A percentile compares a stretch with the other conserved stretches of the same genome.
Evolutionary conservation across 92 coral and sea anemone species (phyloP).

Genomic region (Parazoanthus darwini): DNA sequence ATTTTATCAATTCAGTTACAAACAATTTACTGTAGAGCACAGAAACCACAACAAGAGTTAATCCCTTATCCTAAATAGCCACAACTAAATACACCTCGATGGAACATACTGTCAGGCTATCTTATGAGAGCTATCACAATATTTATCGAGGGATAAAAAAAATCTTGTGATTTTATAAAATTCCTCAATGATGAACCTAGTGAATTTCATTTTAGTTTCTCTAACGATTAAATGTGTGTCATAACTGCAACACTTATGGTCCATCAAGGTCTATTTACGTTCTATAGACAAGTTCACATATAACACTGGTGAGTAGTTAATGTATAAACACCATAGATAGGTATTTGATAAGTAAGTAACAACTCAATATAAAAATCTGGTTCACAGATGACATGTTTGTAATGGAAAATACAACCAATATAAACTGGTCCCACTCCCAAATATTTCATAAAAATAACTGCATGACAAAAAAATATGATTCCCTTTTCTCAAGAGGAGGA

Average conservation of each 20-base stretch:
- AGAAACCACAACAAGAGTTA: no score
- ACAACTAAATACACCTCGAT: no score
- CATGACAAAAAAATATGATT: slow-evolving; percentile 10
- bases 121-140: background rate
- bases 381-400: background rate
- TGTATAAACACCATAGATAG: background rate
- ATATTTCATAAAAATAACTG: slow-evolving; percentile 4
- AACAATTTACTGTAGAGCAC: no score
- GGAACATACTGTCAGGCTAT: background rate
- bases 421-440: slow-evolving; percentile 15
- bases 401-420: no score
- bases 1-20: no score
- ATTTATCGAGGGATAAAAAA: background rate
- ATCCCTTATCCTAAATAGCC: no score
- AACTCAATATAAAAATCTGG: background rate
- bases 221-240: no score
- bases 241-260: no score
- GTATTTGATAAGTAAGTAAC: no score
- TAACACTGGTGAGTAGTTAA: background rate
- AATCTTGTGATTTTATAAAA: no score
- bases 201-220: background rate
- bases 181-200: background rate
- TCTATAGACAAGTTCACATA: background rate
- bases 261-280: background rate
- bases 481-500: slow-evolving; percentile 12